A percentile compares a stretch with the other conserved stretches of the same genome.
Conservation (phyloP, 2,113 vertebrate genomes). For the Thalassarche chlororhynchos region DNA sequence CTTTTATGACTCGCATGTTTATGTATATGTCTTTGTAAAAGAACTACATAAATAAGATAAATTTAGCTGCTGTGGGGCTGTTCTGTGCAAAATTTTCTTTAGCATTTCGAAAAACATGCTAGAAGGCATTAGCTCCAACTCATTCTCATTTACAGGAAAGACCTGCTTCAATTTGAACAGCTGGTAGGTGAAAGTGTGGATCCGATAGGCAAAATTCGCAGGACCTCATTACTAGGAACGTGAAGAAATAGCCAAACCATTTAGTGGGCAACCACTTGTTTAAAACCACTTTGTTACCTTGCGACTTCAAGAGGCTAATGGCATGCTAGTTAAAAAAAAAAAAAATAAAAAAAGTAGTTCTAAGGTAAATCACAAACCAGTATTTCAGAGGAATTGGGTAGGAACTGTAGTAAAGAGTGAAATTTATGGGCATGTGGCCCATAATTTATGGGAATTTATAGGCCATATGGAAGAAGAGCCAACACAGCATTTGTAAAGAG, state of each 20-base stretch:
- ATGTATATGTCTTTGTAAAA: neutral
- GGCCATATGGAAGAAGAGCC: neutral
- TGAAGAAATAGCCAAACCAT: neutral
- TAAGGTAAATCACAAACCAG: neutral
- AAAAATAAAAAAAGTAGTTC: neutral
- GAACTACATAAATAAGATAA: neutral
- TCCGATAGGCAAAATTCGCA: neutral
- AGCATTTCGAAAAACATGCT: neutral
- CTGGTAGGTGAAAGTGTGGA: neutral
- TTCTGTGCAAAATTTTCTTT: neutral
- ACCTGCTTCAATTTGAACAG: neutral
- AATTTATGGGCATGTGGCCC: neutral
- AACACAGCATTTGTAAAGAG: neutral
- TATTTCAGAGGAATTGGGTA: neutral
- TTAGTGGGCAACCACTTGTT: neutral
- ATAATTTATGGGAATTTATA: neutral
- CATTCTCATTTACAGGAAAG: neutral
- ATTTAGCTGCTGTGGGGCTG: neutral
- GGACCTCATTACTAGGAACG: neutral
- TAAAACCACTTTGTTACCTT: neutral
- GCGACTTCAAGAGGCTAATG: neutral
- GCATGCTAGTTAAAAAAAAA: neutral
- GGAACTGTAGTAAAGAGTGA: neutral
- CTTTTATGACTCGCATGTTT: neutral
- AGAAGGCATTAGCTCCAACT: neutral